Conservation (phyloP, 2,113 vertebrate genomes). For the Heterocephalus glaber region DNA sequence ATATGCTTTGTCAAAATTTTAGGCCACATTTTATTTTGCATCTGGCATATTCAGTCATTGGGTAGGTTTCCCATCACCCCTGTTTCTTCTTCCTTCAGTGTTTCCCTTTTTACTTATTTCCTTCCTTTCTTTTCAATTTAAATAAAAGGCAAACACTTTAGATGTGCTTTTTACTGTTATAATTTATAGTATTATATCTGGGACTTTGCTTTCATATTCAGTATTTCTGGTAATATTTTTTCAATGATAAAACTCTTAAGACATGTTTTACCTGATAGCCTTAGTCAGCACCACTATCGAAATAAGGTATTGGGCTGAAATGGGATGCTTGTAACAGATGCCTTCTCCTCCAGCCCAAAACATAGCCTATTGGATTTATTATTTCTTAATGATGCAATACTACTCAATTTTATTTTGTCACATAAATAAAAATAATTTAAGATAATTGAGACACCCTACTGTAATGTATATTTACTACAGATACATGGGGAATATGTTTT, state of each 20-base stretch:
- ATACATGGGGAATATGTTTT: background rate
- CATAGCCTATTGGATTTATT: background rate
- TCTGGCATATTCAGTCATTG: background rate
- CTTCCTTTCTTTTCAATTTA: background rate
- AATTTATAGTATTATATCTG: background rate
- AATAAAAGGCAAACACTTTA: background rate
- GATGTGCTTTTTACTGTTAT: background rate
- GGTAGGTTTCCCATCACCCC: fast-evolving
- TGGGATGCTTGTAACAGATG: background rate
- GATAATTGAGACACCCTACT: background rate
- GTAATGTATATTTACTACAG: background rate
- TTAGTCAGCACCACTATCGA: background rate
- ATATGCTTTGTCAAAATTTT: background rate
- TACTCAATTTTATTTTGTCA: slow-evolving; percentile 21
- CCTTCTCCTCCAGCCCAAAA: background rate
- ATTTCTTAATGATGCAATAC: background rate
- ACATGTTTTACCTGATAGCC: background rate
- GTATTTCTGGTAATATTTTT: background rate
- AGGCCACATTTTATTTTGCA: background rate
- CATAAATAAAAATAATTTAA: background rate
- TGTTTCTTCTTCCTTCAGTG: background rate
- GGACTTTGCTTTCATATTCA: background rate
- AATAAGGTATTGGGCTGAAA: background rate
- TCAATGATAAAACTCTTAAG: background rate
- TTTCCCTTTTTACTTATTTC: background rate